Base-by-base conservation (phyloP, 2,888 invertebrate species). In the Coelogynopora nodosa region DNA sequence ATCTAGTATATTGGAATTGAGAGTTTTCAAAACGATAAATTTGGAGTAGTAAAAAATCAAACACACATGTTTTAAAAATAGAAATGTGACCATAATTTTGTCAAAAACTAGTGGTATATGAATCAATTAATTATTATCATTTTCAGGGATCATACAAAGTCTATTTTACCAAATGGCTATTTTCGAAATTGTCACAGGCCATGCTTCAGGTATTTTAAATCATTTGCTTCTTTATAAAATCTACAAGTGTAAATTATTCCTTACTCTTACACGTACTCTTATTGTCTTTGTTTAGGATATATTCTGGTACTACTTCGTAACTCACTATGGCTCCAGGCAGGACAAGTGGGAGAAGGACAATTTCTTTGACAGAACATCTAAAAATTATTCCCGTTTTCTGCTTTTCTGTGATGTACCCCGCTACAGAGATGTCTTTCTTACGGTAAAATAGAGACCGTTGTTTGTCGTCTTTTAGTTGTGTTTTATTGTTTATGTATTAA, bases 291-390 rank as follows among this genome's bases (percentile, higher is more conserved):
- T 88, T 23, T 89, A 91, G 91, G 91, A 91, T 85, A 89, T 89
- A 30, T 91, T 91, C 87, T 91, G 91, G 91, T 91, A 90, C 88
- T 86, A 90, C 29, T 91, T 91, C 88, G 89, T 91, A 85, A 90
- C 90, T 30, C 90, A 90, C 31, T 91, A 89, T 87, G 90, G 91
- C 87, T 88, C 89, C 26, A 90, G 89, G 84, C 67, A 84, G 5
- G 84, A 84, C n/a, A 88, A 88, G 67, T 88, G 88, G 27, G 88
- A 89, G 0, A 91, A 91, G 87, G 88, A 89, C 85, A 90, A 90
- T 80, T 88, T 91, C 30, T 91, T 91, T 88, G 90, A 91, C 88
- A 88, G 91, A 86, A 89, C 90, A 0, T 89, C 91, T 26, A 90
- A 91, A 88, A 91, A 91, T 86, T 91, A 90, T 89, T 91, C 91